These are phyloP conservation scores for Solea senegalensis DNA, from an alignment of 2,113 vertebrate species.

Conservation along the genomic window DNA sequence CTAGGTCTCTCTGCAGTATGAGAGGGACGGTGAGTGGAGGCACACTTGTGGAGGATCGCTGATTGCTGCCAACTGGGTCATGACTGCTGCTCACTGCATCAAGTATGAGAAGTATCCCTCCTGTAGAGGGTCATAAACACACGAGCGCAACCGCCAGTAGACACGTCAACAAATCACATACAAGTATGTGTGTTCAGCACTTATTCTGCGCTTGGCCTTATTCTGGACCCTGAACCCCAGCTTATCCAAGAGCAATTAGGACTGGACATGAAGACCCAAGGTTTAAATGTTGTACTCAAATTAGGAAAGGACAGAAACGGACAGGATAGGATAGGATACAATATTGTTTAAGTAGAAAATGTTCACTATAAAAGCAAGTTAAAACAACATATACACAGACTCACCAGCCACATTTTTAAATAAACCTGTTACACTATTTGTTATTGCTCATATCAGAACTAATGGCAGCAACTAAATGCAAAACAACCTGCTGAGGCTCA, in stretches of 20 bases:
- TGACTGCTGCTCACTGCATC: slow-evolving; percentile 87
- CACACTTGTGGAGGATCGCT: slow-evolving; percentile 85
- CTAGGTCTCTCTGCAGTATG: slow-evolving; percentile 84
- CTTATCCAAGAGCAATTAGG: too few relatives aligned
- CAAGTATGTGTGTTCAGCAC: too few relatives aligned
- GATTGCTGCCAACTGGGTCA: slow-evolving; percentile 85
- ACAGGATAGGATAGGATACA: too few relatives aligned
- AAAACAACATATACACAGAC: too few relatives aligned
- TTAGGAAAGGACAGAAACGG: background rate
- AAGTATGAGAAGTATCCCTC: slow-evolving; percentile 67
- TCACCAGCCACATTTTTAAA: too few relatives aligned
- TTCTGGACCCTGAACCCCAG: too few relatives aligned
- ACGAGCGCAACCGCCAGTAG: slow-evolving; percentile 8
- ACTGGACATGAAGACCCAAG: background rate
- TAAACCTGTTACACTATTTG: too few relatives aligned
- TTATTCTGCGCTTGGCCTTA: background rate
- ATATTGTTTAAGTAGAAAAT: too few relatives aligned
- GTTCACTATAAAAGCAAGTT: too few relatives aligned
- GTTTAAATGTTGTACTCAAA: background rate
- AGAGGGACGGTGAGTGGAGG: slow-evolving; percentile 72
- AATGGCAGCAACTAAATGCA: too few relatives aligned
- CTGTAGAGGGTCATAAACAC: slow-evolving; percentile 18
- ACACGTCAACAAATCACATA: background rate
- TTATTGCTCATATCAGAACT: too few relatives aligned
- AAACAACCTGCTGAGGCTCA: too few relatives aligned